Evolutionary conservation across 2,113 vertebrate species (phyloP).

Genomic region (Microcebus lehilahytsara): DNA sequence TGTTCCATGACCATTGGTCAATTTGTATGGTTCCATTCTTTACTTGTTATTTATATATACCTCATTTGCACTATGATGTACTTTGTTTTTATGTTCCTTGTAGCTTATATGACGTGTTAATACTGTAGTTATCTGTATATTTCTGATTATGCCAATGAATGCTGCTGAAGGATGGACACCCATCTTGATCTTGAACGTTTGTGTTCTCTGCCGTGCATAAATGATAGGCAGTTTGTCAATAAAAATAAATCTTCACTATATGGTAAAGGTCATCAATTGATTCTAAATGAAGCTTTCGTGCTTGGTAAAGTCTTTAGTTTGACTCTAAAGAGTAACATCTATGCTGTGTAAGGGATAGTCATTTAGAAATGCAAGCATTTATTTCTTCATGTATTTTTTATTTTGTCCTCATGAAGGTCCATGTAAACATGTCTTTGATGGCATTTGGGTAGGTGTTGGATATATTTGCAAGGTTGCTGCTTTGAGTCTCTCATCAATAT

Average conservation of each 20-base stretch:
- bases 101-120: not conserved
- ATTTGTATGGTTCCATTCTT: not conserved
- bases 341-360: not conserved
- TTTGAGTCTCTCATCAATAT: not conserved
- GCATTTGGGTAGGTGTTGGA: not conserved
- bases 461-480: not conserved
- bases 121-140: not conserved
- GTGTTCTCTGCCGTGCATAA: not conserved
- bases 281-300: constrained; percentile 35
- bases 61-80: not conserved
- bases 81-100: not conserved
- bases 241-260: not conserved
- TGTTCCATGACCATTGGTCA: not conserved
- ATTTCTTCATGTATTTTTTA: not conserved
- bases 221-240: not conserved
- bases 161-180: not conserved
- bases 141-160: not conserved
- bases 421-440: not conserved
- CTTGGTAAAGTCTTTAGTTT: not conserved
- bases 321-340: not conserved
- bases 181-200: not conserved
- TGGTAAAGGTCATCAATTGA: not conserved
- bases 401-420: not conserved
- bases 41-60: not conserved
- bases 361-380: constrained; percentile 15